Conservation (phyloP, 2,888 invertebrate species). For the Malthinus seriepunctatus region DNA sequence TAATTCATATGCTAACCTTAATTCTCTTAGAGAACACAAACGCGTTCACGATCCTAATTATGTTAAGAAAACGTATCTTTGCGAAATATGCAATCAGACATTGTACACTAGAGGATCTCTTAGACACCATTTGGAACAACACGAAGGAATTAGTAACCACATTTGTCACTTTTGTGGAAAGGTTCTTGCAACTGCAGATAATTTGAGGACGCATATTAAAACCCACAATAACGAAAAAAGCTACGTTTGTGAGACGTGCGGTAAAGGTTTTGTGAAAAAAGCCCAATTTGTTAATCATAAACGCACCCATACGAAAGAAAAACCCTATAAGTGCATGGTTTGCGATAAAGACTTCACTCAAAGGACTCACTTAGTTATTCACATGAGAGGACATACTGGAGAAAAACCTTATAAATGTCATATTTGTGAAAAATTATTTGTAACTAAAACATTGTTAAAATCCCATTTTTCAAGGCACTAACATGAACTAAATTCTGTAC, state of each 20-base stretch:
- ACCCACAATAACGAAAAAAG: neutral
- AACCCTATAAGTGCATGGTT: neutral
- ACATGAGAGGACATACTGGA: slow-evolving; percentile 41
- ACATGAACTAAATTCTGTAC: too few species aligned
- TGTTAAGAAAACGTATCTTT: too few species aligned
- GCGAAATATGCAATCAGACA: too few species aligned
- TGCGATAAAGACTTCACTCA: neutral
- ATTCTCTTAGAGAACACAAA: too few species aligned
- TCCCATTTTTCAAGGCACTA: too few species aligned
- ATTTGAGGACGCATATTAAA: neutral
- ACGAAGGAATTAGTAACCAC: too few species aligned
- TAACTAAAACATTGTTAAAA: slow-evolving; percentile 53
- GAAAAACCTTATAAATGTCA: slow-evolving; percentile 62
- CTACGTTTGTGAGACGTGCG: slow-evolving; percentile 47
- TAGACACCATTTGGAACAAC: too few species aligned
- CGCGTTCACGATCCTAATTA: too few species aligned
- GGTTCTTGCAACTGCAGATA: neutral
- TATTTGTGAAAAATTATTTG: slow-evolving; percentile 60
- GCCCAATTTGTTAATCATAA: slow-evolving; percentile 34
- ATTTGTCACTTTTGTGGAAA: slow-evolving; percentile 13
- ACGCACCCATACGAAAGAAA: slow-evolving; percentile 32
- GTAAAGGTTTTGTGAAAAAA: slow-evolving; percentile 44
- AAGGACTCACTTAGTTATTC: neutral
- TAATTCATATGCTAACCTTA: too few species aligned
- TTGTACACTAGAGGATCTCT: too few species aligned